These are phyloP conservation scores for Ranitomeya imitator DNA, from an alignment of 2,113 vertebrate species.

Conservation along the genomic window DNA sequence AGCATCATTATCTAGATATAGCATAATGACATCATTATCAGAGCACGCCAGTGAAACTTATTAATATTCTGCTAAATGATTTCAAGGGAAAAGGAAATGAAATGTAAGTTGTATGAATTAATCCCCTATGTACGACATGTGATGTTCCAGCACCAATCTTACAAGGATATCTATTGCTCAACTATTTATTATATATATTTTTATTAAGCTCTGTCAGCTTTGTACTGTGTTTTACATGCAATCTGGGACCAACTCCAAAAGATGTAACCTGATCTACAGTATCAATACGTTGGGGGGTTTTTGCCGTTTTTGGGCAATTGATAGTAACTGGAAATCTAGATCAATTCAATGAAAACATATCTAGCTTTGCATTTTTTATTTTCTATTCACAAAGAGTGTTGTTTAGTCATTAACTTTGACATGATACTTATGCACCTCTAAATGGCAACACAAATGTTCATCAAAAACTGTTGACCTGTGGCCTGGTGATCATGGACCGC, in stretches of 20 bases:
- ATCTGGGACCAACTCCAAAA: background rate
- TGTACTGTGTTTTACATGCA: background rate
- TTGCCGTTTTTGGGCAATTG: background rate
- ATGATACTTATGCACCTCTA: background rate
- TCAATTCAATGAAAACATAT: background rate
- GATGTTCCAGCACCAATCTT: background rate
- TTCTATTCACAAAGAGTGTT: no score
- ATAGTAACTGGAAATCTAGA: background rate
- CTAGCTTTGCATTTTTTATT: no score
- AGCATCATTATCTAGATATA: slow-evolving; percentile 10
- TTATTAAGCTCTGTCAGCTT: background rate
- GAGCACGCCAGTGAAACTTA: background rate
- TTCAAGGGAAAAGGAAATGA: background rate
- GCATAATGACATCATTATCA: background rate
- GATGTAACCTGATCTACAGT: background rate
- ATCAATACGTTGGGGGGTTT: background rate
- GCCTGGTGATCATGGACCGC: no score
- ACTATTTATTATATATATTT: background rate
- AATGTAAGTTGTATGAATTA: no score
- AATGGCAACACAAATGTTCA: no score
- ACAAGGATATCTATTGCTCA: background rate
- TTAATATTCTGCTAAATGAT: background rate
- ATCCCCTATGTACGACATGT: background rate
- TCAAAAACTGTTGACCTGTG: no score
- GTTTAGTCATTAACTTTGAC: no score